Base-by-base conservation (phyloP, 2,888 invertebrate genomes). In the Laspeyria flexula region DNA sequence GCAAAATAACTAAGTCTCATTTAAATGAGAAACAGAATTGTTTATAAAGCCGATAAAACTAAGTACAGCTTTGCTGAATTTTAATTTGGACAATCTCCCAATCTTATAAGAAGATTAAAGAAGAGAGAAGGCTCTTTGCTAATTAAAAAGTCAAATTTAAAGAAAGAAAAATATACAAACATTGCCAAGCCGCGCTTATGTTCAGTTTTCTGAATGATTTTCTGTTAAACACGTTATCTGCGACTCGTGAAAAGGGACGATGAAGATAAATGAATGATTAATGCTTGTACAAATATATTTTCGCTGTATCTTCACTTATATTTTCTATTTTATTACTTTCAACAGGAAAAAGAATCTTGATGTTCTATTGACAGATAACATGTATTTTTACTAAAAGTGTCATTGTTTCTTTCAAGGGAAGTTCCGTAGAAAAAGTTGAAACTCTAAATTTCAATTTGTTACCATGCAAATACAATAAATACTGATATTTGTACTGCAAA, bases 111-210 rank as follows among this genome's bases (percentile, higher is more conserved):
- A 83, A 83, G 88, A 87, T 88, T 85, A 81, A 74, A 76, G 64
- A 68, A 77, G 69, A 75, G 74, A 77, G 74, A 81, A 81, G 77
- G 77, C 80, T 79, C 75, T 73, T 59, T 51, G 56, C 80, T 85
- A 86, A 88, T 89, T 88, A 88, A 87, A 88, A 87, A 87, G 87
- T 86, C 84, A 85, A 88, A 86, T 88, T 83, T 75, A 78, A 78
- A 72, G 73, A 74, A 69, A 75, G 79, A 79, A 68, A 77, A n/a
- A 48, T 56, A 66, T 61, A 75, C 65, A 71, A 70, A 65, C 66
- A 60, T 63, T 50, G 59, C 52, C 34, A 34, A 34, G 21, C 42
- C 30, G 16, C 21, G 41, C 46, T 56, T 47, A 43, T 45, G 27
- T 10, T 4, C 15, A 40, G 47, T 47, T 49, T 46, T 49, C 21